Conservation (phyloP, 2,888 invertebrate genomes). For the Saturnia japonica region DNA sequence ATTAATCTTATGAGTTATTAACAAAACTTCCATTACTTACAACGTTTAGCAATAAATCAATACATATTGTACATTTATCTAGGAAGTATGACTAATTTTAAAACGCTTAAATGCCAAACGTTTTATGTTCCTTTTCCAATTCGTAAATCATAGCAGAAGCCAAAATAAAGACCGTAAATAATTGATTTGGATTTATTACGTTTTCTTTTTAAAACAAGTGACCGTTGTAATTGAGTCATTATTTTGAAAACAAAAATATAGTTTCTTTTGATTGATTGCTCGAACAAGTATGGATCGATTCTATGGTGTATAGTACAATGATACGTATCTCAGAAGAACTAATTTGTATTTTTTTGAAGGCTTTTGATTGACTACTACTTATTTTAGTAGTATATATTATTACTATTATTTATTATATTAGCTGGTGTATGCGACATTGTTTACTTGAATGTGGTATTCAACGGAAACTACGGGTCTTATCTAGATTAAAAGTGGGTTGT, state of each 20-base stretch:
- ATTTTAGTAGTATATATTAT: too few relatives aligned
- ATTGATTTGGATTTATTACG: conserved; percentile 28
- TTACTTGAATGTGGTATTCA: too few relatives aligned
- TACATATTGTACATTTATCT: not conserved
- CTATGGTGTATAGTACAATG: not conserved
- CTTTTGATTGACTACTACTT: too few relatives aligned
- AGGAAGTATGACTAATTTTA: not conserved
- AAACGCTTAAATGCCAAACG: not conserved
- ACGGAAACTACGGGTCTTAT: too few relatives aligned
- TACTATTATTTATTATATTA: too few relatives aligned
- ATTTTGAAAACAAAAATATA: conserved; percentile 20
- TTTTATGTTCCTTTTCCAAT: not conserved
- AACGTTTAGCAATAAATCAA: not conserved
- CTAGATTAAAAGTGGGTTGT: too few relatives aligned
- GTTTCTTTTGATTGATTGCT: conserved; percentile 4
- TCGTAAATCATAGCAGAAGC: not conserved
- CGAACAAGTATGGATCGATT: conserved; percentile 16
- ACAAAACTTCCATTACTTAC: not conserved
- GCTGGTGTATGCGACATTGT: too few relatives aligned
- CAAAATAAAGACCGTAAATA: not conserved
- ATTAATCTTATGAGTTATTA: too few relatives aligned
- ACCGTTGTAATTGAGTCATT: conserved; percentile 30
- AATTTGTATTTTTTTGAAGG: not conserved
- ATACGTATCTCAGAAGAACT: not conserved
- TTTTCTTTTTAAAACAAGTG: conserved; percentile 15